Base-by-base conservation (phyloP, 1,140 invertebrate genomes). In the Brachionus sp. region DNA sequence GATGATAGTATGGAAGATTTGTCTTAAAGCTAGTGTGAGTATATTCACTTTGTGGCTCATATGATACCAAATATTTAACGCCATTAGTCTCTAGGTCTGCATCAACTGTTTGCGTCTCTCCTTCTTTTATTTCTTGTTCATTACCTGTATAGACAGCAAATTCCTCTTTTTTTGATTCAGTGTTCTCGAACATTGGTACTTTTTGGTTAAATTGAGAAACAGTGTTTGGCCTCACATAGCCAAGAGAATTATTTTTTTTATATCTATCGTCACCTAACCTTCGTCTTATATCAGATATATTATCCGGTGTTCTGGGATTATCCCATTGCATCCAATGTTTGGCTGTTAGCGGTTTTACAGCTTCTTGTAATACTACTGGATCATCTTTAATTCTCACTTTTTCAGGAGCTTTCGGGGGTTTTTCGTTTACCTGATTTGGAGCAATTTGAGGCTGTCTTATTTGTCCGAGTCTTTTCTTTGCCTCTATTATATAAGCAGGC, bases 291-390 rank as follows among this genome's bases (percentile, higher is more conserved):
- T 80, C 77, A 23, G 50, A 37, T 13, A 80, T 16, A 42, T 66
- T 57, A 4, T 80, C 77, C 10, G 77, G 77, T 35, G 77, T 80
- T n/a, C 19, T 37, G 5, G 77, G 77, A 80, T 62, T 62, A 44
- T 80, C 77, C 77, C 77, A 80, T 57, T 62, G 50, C 37, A 80
- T 39, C 77, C 77, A 80, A 29, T 80, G 77, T 57, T 64, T 80
- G 37, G 10, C 5, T 10, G n/a, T 0, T 64, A 16, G 16, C 23
- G 23, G 29, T 62, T 62, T 39, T 9, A 19, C 39, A 5, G n/a
- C 16, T 39, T 80, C 50, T n/a, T 16, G 29, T 53, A 5, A 7
- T 9, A 44, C 12, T 62, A 35, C 50, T 42, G 25, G n/a, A 23
- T 80, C 16, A 6, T 29, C 9, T 62, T 35, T 66, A 10, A 42